Evolutionary conservation across 2,113 vertebrate species (phyloP).

Genomic region (Erinaceus europaeus): DNA sequence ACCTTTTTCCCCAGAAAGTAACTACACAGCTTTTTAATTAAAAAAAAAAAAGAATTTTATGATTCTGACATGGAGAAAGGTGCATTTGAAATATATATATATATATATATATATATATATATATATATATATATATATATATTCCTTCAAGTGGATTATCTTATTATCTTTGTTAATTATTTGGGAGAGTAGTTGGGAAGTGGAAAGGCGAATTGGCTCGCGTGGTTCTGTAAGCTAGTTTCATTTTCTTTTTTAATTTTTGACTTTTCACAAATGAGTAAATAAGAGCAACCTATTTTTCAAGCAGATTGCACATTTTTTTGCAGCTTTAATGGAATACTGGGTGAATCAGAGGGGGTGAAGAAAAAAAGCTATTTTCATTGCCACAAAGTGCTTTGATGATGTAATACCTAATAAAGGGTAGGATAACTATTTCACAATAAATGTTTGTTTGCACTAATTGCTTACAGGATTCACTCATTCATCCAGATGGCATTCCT

Average conservation of each 20-base stretch:
- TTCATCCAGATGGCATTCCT: conserved; percentile 69
- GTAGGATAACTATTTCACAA: conserved; percentile 86
- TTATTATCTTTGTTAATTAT: conserved; percentile 89
- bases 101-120: too few species aligned
- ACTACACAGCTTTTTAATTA: conserved; percentile 85
- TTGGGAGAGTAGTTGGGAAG: conserved; percentile 71
- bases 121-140: too few species aligned
- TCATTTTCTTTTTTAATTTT: conserved; percentile 80
- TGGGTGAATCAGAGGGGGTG: conserved; percentile 82
- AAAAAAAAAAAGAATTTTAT: conserved; percentile 85
- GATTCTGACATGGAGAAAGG: conserved; percentile 80
- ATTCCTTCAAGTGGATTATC: too few species aligned
- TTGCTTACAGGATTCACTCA: conserved; percentile 71
- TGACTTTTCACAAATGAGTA: conserved; percentile 85
- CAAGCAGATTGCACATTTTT: conserved; percentile 89
- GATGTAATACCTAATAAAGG: conserved; percentile 87
- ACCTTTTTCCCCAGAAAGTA: conserved; percentile 97
- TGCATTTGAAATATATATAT: too few species aligned
- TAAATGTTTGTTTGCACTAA: conserved; percentile 89
- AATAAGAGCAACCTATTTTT: conserved; percentile 89
- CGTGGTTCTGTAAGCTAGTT: conserved; percentile 78
- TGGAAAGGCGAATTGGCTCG: conserved; percentile 73
- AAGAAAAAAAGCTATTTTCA: conserved; percentile 87
- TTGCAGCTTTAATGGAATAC: conserved; percentile 90
- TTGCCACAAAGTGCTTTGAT: conserved; percentile 89